These are phyloP conservation scores for Dichetophora obliterata DNA, from an alignment of 2,888 invertebrate genomes.

Conservation along the genomic window DNA sequence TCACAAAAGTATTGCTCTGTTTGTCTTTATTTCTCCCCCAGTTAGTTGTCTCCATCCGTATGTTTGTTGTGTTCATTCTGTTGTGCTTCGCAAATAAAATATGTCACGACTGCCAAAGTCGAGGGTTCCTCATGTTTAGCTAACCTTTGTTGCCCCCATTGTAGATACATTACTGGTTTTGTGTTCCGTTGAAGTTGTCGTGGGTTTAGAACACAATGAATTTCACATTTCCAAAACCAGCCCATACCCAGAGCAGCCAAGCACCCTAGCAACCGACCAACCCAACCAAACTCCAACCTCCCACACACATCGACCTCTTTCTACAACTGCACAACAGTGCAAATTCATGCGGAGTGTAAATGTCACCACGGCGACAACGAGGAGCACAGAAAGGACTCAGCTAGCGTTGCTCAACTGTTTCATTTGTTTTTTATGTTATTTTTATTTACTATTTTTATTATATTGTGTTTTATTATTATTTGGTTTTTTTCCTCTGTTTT, in stretches of 20 bases:
- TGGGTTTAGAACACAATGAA: slow-evolving; percentile 45
- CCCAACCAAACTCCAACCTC: neutral
- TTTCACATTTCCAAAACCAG: slow-evolving; percentile 39
- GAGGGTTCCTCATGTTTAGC: slow-evolving; percentile 46
- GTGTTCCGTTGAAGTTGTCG: neutral
- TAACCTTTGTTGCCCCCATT: slow-evolving; percentile 60
- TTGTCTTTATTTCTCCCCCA: slow-evolving; percentile 5
- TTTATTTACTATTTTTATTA: slow-evolving; percentile 5
- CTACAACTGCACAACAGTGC: neutral
- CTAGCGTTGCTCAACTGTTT: neutral
- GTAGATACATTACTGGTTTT: slow-evolving; percentile 44
- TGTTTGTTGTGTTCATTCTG: neutral
- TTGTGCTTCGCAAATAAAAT: slow-evolving; percentile 64
- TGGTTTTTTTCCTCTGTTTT: neutral
- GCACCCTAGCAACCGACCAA: neutral
- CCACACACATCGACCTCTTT: neutral
- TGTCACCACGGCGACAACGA: neutral
- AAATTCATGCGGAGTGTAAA: slow-evolving; percentile 7
- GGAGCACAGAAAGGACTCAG: neutral
- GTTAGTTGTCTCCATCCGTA: neutral
- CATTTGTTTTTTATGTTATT: slow-evolving; percentile 7
- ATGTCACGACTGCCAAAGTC: slow-evolving; percentile 58
- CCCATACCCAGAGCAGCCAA: neutral
- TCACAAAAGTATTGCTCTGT: slow-evolving; percentile 9
- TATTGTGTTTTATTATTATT: neutral